A percentile compares a stretch with the other conserved stretches of the same genome.
These are phyloP conservation scores for Drosophila barbarae DNA, from an alignment of 2,888 invertebrate species.

Conservation along the genomic window DNA sequence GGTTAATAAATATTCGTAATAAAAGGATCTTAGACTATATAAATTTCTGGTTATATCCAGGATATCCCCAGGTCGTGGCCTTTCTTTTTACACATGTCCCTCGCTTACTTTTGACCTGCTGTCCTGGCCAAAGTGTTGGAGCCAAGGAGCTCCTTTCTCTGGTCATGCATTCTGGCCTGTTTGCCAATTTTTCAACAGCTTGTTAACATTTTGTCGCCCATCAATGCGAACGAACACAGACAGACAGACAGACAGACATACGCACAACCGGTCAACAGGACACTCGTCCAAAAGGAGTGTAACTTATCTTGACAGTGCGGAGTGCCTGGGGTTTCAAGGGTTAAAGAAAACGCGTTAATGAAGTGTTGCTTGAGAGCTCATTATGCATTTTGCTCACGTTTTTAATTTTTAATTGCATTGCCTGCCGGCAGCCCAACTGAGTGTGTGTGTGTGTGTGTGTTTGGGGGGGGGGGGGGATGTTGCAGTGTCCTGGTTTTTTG, in stretches of 20 bases:
- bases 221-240: constrained; percentile 44
- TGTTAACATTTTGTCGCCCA: constrained; percentile 73
- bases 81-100: neutral
- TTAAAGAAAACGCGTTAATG: constrained; percentile 64
- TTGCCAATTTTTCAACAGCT: constrained; percentile 68
- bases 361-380: constrained; percentile 69
- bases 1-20: neutral
- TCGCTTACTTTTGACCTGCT: constrained; percentile 10
- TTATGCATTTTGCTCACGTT: constrained; percentile 73
- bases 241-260: neutral
- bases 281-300: constrained; percentile 18
- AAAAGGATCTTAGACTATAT: too few relatives aligned
- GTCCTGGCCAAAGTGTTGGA: constrained; percentile 1
- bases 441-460: constrained; percentile 4
- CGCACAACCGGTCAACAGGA: neutral
- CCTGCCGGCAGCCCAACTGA: constrained; percentile 20
- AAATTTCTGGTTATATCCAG: neutral
- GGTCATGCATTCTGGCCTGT: constrained; percentile 39
- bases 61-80: neutral
- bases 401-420: constrained; percentile 70
- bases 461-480: neutral
- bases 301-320: constrained; percentile 36
- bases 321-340: neutral
- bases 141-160: constrained; percentile 19
- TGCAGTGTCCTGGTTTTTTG: constrained; percentile 19